Conservation (phyloP, 2,113 vertebrate genomes). For the Clarias macrocephalus region DNA sequence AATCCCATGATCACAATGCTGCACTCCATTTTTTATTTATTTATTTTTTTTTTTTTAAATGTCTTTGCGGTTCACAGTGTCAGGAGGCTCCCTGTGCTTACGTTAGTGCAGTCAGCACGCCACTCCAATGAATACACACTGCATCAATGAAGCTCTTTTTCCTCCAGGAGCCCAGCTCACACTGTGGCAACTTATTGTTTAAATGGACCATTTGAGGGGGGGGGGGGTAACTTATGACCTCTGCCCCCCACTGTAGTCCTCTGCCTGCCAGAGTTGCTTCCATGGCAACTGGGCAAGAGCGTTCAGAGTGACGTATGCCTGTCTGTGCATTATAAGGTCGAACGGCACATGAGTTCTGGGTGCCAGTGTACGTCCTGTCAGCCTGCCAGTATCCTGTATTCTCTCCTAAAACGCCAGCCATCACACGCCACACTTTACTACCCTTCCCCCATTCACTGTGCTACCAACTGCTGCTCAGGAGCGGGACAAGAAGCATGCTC, state of each 20-base stretch:
- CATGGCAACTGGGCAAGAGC: slow-evolving; percentile 47
- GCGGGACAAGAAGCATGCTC: slow-evolving; percentile 18
- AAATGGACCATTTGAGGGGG: slow-evolving; percentile 19
- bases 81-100: slow-evolving; percentile 41
- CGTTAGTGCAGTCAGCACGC: slow-evolving; percentile 3
- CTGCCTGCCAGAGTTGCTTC: slow-evolving; percentile 39
- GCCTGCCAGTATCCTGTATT: neutral
- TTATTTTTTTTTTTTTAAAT: neutral
- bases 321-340: slow-evolving; percentile 24
- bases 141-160: slow-evolving; percentile 46
- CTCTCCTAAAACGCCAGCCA: neutral
- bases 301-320: slow-evolving; percentile 6
- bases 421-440: neutral
- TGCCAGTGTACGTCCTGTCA: neutral
- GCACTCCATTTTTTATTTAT: too few species aligned
- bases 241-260: slow-evolving; percentile 26
- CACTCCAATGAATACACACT: slow-evolving; percentile 31
- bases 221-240: slow-evolving; percentile 46
- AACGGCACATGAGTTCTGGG: slow-evolving; percentile 7
- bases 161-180: slow-evolving; percentile 20
- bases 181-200: slow-evolving; percentile 51
- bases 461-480: slow-evolving; percentile 5
- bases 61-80: slow-evolving; percentile 37
- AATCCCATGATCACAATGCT: slow-evolving; percentile 22
- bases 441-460: slow-evolving; percentile 14